Evolutionary conservation across 2,888 invertebrate species (phyloP), one percentile per base, ranked within the genome.

Genomic region (Adineta ricciae): DNA sequence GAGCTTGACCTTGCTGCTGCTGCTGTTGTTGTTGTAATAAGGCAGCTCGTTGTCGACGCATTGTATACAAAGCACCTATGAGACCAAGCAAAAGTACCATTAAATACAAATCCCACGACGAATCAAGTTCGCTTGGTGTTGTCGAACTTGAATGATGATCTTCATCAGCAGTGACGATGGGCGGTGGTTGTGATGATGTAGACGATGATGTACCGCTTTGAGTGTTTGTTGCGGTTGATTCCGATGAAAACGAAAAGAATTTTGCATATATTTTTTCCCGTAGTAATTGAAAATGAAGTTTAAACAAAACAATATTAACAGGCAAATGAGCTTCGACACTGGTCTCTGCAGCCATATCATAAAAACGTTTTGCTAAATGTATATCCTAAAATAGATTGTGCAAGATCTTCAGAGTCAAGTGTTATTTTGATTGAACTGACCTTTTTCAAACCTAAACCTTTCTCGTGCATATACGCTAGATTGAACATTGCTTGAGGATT

Each of bases 401-500:
- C 11, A 46, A 46, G 11, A 8, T 46, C 11, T 46, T 46, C 11
- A 8, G 46, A 8, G 11, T 11, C 36, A 27, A 16, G 1, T 32
- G n/a, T 3, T 16, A n/a, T n/a, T n/a, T n/a, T n/a, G n/a, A n/a
- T n/a, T n/a, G n/a, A n/a, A 64, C 14, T 27, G 38, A 78, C 78
- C 5, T 92, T 92, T 87, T 92, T 92, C 91, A 99, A 94, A 14
- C 99, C 99, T 41, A 97, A 92, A 0, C 99, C 99, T 87, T 95
- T 94, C 91, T 98, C 97, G 91, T 99, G 97, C 99, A 99, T 99
- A 91, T 97, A 99, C 41, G 96, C 99, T 87, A 99, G 93, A 92
- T 99, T 99, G 91, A 99, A 99, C 94, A 97, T 97, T 8, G 99
- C 99, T 90, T 99, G 96, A 0, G 98, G 96, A 90, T 95, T 96